These are phyloP conservation scores for Aplodontia rufa DNA, from an alignment of 2,113 vertebrate species.

Conservation along the genomic window DNA sequence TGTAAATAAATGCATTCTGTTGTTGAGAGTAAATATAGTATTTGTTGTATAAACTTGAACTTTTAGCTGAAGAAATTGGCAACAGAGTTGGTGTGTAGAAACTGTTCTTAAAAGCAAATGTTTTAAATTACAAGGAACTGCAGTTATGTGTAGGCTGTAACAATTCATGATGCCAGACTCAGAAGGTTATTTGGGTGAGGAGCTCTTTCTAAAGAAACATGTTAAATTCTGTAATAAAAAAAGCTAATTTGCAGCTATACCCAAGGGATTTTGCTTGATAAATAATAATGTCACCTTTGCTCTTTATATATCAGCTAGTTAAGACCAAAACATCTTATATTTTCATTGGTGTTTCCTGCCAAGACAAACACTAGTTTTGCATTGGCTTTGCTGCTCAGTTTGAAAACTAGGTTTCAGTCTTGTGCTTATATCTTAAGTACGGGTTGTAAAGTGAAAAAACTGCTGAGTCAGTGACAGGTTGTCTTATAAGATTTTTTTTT, in stretches of 20 bases:
- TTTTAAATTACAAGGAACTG: conserved; percentile 58
- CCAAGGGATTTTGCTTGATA: conserved; percentile 23
- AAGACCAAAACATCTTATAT: conserved; percentile 22
- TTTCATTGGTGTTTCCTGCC: conserved; percentile 56
- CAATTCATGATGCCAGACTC: conserved; percentile 23
- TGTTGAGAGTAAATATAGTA: conserved; percentile 43
- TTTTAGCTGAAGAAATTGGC: conserved; percentile 58
- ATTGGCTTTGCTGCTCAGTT: conserved; percentile 48
- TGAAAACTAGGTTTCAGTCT: conserved; percentile 37
- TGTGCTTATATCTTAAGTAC: conserved; percentile 25
- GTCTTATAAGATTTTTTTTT: conserved; percentile 35
- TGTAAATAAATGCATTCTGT: conserved; percentile 54
- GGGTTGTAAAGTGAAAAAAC: conserved; percentile 64
- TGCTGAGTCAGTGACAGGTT: conserved; percentile 65
- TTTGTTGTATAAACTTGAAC: conserved; percentile 52
- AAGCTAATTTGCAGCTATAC: conserved; percentile 53
- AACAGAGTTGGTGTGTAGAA: conserved; percentile 13
- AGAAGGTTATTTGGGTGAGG: conserved; percentile 47
- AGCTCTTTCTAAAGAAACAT: conserved; percentile 44
- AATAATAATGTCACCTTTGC: conserved; percentile 45
- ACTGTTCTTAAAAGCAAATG: conserved; percentile 63
- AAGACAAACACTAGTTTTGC: conserved; percentile 36
- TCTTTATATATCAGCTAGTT: background rate
- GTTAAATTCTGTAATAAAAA: conserved; percentile 31
- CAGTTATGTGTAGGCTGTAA: conserved; percentile 18